Percentiles rank a stretch among this genome's conserved stretches.
Conservation (phyloP, 2,113 vertebrate genomes). For the Spea bombifrons region DNA sequence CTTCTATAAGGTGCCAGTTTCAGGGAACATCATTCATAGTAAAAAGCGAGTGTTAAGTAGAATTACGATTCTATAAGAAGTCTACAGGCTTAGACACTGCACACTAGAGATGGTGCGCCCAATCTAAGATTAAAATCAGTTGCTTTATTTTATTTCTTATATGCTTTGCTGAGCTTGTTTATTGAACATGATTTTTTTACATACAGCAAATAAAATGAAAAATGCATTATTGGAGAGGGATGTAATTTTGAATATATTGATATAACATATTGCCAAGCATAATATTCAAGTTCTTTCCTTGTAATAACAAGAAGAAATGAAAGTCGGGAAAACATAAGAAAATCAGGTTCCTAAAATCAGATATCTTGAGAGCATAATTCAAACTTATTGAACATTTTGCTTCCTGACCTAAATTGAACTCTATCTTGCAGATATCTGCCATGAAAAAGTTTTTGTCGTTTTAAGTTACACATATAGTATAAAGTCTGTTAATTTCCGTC, state of each 20-base stretch:
- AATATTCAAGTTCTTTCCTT: slow-evolving; percentile 29
- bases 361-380: slow-evolving; percentile 10
- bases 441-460: no score
- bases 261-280: slow-evolving; percentile 39
- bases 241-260: slow-evolving; percentile 48
- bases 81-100: slow-evolving; percentile 10
- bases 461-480: no score
- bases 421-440: no score
- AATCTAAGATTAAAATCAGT: slow-evolving; percentile 34
- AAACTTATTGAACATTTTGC: slow-evolving; percentile 24
- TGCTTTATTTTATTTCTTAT: slow-evolving; percentile 41
- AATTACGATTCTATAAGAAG: slow-evolving; percentile 11
- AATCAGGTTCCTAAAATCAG: slow-evolving; percentile 18
- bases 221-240: slow-evolving; percentile 43
- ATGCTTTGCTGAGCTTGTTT: slow-evolving; percentile 45
- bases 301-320: slow-evolving; percentile 33
- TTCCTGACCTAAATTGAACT: background rate
- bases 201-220: slow-evolving; percentile 43
- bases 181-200: slow-evolving; percentile 44
- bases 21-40: background rate
- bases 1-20: background rate
- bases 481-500: no score
- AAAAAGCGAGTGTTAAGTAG: slow-evolving; percentile 31
- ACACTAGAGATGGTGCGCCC: slow-evolving; percentile 27
- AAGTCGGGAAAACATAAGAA: slow-evolving; percentile 11